Evolutionary conservation across 2,113 vertebrate genomes (phyloP), one percentile per base, ranked within the genome.

Genomic region (Parotia lawesii): DNA sequence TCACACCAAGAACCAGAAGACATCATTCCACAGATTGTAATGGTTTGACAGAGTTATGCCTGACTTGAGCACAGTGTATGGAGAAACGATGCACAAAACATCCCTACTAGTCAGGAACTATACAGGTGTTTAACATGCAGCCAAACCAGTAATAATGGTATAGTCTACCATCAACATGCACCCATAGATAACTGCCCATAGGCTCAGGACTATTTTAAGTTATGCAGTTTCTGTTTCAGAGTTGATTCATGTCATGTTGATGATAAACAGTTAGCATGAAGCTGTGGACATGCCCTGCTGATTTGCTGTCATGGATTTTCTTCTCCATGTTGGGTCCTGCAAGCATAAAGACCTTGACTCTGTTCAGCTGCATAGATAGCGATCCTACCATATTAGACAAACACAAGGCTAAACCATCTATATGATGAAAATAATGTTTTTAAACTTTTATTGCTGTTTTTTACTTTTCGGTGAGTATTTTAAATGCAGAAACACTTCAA

Each of bases 1-100:
- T 58, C 42, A 53, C 17, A 38, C 12, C 35, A 35, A 71, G 60
- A 89, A 45, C 3, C 17, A 86, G 67, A 86, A 42, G 25, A 53
- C 38, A 35, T 37, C 2, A 3, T 45, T 42, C 40, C 45, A 69
- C 1, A 3, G n/a, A 33, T 4, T 50, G 11, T 4, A 66, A n/a
- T 5, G 15, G 40, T 44, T 15, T 8, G 2, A 60, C 76, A 85
- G 37, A 21, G 0, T 44, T 60, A 60, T 16, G 5, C 29, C 44
- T 84, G 37, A 62, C 21, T 65, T 18, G 6, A 47, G 37, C 22
- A 58, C 17, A 35, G 44, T 4, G 3, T 31, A 42, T 0, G 0
- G 24, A 25, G 48, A 89, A 71, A 48, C 2, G 1, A 79, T 12
- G 11, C 33, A 27, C 14, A 15, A 53, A 89, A 54, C 18, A 71